These are phyloP conservation scores for Acestrorhynchus altus DNA, from an alignment of 2,797 vertebrate species.

Conservation along the genomic window DNA sequence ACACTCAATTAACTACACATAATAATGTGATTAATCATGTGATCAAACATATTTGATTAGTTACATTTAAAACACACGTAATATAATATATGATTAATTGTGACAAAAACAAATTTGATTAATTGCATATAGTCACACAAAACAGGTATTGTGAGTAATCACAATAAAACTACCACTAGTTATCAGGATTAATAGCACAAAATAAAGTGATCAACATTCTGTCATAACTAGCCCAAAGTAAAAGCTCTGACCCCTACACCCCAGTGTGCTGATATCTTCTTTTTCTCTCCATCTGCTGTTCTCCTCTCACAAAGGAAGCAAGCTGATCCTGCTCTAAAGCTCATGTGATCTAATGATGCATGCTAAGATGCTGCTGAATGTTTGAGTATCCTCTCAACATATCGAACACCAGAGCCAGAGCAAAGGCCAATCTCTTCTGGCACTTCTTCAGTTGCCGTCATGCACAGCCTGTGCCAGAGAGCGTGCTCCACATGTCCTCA, in stretches of 20 bases:
- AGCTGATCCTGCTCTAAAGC: background rate
- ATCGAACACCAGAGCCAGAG: background rate
- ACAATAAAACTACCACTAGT: too few species aligned
- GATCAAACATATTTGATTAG: too few species aligned
- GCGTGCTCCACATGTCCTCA: conserved; percentile 23
- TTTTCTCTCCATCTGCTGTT: background rate
- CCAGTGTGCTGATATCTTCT: conserved; percentile 1
- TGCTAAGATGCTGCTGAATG: background rate
- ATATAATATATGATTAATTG: too few species aligned
- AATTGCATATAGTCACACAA: too few species aligned
- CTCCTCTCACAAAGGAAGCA: background rate
- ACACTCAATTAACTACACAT: too few species aligned
- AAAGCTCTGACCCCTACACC: background rate
- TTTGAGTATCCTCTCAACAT: background rate
- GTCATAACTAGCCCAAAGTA: background rate
- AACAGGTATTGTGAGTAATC: too few species aligned
- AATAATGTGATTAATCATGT: too few species aligned
- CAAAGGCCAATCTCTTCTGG: background rate
- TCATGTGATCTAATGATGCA: conserved; percentile 22
- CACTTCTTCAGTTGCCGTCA: conserved; percentile 1
- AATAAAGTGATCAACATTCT: background rate
- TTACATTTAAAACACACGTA: too few species aligned
- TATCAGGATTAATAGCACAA: too few species aligned
- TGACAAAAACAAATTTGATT: too few species aligned
- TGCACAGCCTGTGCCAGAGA: background rate